Percentiles rank a stretch among this genome's conserved stretches.
phyloP scores from a whole-genome alignment of 2,113 vertebrate species.

The Upupa epops region DNA sequence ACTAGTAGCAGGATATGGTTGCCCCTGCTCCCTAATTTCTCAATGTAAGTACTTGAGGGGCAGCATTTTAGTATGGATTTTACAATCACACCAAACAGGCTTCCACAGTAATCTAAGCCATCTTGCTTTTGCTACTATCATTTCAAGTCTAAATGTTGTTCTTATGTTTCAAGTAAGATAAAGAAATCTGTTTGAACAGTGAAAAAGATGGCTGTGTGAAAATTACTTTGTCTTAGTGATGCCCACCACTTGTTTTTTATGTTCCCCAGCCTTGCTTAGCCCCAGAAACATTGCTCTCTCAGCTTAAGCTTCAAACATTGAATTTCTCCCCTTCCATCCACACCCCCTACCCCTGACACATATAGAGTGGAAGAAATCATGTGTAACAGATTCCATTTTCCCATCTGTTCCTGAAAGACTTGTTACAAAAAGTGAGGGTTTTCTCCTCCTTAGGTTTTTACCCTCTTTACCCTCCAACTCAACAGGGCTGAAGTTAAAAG shows the following conservation, averaged over 20 bases:
- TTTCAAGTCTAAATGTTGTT: neutral
- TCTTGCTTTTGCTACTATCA: neutral
- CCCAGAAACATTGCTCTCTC: neutral
- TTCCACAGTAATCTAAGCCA: neutral
- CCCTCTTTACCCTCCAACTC: neutral
- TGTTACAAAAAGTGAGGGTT: neutral
- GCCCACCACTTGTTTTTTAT: neutral
- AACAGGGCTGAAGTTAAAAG: neutral
- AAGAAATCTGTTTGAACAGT: neutral
- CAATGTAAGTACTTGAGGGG: neutral
- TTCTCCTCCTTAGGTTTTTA: neutral
- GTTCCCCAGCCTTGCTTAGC: neutral
- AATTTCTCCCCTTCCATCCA: neutral
- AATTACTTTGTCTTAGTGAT: neutral
- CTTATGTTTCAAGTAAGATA: neutral
- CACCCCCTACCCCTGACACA: neutral
- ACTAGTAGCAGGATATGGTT: neutral
- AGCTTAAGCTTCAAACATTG: neutral
- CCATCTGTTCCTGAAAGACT: slow-evolving; percentile 40
- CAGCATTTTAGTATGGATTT: neutral
- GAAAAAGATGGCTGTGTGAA: neutral
- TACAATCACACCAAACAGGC: neutral
- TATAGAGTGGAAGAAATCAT: neutral
- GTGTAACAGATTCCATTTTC: slow-evolving; percentile 34
- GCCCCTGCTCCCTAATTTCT: neutral